Evolutionary conservation across 2,888 invertebrate genomes (phyloP).

Genomic region (Philaethria dido): DNA sequence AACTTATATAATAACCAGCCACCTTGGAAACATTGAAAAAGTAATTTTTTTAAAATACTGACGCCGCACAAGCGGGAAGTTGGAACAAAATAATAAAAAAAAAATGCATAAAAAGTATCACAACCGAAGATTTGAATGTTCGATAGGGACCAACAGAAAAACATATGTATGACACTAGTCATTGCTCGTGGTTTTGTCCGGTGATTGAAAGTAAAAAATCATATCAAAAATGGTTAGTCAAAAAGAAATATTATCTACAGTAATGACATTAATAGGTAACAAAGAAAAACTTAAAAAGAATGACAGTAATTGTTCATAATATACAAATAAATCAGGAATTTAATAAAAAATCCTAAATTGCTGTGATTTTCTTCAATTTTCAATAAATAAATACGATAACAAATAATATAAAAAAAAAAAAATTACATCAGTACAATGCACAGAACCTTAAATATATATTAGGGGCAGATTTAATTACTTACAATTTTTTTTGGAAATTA

Average conservation of each 20-base stretch:
- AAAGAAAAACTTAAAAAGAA: background rate
- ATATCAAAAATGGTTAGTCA: background rate
- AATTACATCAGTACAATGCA: background rate
- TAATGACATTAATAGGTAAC: background rate
- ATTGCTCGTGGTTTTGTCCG: background rate
- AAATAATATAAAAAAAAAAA: background rate
- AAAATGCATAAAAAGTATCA: slow-evolving; percentile 31
- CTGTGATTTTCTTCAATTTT: background rate
- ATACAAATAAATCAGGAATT: background rate
- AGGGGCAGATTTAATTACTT: background rate
- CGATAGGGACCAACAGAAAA: slow-evolving; percentile 22
- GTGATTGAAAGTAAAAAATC: background rate
- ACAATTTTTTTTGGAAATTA: background rate
- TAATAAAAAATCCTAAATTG: background rate
- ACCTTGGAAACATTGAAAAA: slow-evolving; percentile 41
- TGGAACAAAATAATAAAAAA: slow-evolving; percentile 18
- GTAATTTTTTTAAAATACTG: slow-evolving; percentile 27
- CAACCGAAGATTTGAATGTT: slow-evolving; percentile 35
- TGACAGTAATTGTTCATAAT: background rate
- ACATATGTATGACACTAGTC: background rate
- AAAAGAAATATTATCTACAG: background rate
- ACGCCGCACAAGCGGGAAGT: slow-evolving; percentile 30
- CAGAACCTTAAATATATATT: background rate
- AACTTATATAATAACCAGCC: slow-evolving; percentile 44
- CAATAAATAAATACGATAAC: background rate